phyloP scores from a whole-genome alignment of 2,888 invertebrate species.

The Drosophila prostipennis region DNA sequence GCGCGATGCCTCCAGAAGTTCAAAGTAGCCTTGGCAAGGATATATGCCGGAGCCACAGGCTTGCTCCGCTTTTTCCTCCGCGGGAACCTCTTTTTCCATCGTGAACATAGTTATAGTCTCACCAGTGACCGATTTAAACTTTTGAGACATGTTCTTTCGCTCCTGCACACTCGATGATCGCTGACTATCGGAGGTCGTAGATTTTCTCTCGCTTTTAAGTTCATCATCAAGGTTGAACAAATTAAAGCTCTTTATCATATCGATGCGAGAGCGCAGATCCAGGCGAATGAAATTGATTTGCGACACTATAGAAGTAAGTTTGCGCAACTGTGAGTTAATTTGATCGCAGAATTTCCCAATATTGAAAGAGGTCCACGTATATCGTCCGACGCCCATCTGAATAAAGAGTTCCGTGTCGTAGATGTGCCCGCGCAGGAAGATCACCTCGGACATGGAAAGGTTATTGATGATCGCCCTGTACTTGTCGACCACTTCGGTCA shows the following conservation, averaged over 20 bases:
- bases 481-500: conserved; percentile 86
- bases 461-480: conserved; percentile 88
- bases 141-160: conserved; percentile 3
- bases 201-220: background rate
- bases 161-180: background rate
- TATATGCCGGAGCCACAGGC: conserved; percentile 69
- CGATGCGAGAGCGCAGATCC: conserved; percentile 87
- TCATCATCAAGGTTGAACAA: conserved; percentile 82
- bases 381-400: conserved; percentile 91
- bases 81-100: conserved; percentile 31
- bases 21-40: conserved; percentile 86
- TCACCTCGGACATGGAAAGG: conserved; percentile 89
- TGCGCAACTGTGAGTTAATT: conserved; percentile 86
- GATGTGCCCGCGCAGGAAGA: conserved; percentile 88
- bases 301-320: conserved; percentile 87
- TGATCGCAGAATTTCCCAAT: conserved; percentile 89
- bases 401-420: conserved; percentile 90
- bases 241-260: conserved; percentile 86
- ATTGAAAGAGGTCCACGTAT: conserved; percentile 94
- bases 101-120: conserved; percentile 42
- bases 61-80: conserved; percentile 33
- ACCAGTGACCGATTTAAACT: conserved; percentile 52
- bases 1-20: conserved; percentile 88
- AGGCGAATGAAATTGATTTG: conserved; percentile 89
- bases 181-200: too few relatives aligned